A percentile compares a stretch with the other conserved stretches of the same genome.
These are phyloP conservation scores for Aspidiotus rigidus DNA, from an alignment of 2,888 invertebrate species.

Conservation along the genomic window DNA sequence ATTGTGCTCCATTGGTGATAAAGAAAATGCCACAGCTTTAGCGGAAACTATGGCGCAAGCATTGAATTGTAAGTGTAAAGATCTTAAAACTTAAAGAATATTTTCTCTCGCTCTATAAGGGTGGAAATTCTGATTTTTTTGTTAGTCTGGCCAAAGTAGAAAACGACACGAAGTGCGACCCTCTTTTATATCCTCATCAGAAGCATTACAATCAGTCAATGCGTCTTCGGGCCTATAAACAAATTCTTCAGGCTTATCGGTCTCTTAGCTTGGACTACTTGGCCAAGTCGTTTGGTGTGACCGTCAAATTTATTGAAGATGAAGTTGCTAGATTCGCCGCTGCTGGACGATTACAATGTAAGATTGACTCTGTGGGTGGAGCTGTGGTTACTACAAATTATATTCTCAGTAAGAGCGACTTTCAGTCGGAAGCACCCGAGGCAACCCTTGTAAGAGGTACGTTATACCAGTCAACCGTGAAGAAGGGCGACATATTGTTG, in stretches of 20 bases:
- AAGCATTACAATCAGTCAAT: constrained; percentile 95
- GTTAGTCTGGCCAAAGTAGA: constrained; percentile 56
- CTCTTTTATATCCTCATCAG: constrained; percentile 87
- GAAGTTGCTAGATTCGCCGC: constrained; percentile 72
- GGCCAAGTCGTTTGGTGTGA: constrained; percentile 93
- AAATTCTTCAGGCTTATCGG: constrained; percentile 91
- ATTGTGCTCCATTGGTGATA: constrained; percentile 51
- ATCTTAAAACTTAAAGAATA: constrained; percentile 56
- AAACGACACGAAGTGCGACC: constrained; percentile 76
- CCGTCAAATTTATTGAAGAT: constrained; percentile 84
- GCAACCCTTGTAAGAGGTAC: constrained; percentile 50
- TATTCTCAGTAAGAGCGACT: constrained; percentile 66
- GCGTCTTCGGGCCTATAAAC: constrained; percentile 90
- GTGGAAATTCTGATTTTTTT: constrained; percentile 90
- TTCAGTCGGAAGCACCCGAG: constrained; percentile 41
- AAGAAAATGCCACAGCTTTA: constrained; percentile 49
- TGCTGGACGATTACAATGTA: constrained; percentile 91
- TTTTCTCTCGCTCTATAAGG: constrained; percentile 74
- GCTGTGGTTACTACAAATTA: constrained; percentile 93
- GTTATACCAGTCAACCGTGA: constrained; percentile 92
- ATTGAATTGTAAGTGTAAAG: constrained; percentile 53
- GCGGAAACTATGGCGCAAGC: constrained; percentile 69
- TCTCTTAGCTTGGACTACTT: constrained; percentile 91
- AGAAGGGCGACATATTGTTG: constrained; percentile 93
- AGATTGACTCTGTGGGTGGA: constrained; percentile 92